phyloP scores from a whole-genome alignment of 37 sponge, comb jelly and placozoan genomes.

The Spongilla lacustris region DNA sequence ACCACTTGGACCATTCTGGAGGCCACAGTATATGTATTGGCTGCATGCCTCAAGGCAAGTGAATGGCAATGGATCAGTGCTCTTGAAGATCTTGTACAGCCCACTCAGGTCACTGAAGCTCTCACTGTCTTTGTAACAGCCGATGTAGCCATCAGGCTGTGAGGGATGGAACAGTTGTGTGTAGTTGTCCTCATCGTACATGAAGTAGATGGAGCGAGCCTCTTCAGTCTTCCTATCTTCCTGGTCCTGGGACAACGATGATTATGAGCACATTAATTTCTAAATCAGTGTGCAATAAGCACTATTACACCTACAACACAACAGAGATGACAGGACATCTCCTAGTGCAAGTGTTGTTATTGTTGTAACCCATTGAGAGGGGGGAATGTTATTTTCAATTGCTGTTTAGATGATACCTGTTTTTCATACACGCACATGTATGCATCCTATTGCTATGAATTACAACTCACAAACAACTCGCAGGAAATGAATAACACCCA shows the following conservation, averaged over 20 bases:
- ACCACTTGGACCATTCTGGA: not conserved
- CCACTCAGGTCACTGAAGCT: not conserved
- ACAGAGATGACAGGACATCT: no score
- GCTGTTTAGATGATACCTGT: no score
- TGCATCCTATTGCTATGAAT: no score
- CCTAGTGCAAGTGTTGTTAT: no score
- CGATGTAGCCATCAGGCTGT: not conserved
- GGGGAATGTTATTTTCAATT: no score
- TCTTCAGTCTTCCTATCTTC: slow-evolving; percentile 15
- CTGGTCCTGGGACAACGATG: slow-evolving; percentile 16
- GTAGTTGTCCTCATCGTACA: not conserved
- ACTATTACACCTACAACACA: not conserved
- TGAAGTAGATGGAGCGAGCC: not conserved
- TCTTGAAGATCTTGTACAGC: not conserved
- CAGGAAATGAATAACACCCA: no score
- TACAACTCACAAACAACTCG: no score
- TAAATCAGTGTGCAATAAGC: no score
- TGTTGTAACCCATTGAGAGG: no score
- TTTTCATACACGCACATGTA: no score
- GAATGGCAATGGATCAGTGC: not conserved
- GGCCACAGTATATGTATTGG: not conserved
- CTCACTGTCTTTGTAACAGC: slow-evolving; percentile 6
- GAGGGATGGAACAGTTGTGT: not conserved
- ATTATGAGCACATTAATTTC: no score
- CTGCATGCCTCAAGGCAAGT: not conserved